Evolutionary conservation across 1,140 invertebrate genomes (phyloP).

Genomic region (Phenacoccus solenopsis): DNA sequence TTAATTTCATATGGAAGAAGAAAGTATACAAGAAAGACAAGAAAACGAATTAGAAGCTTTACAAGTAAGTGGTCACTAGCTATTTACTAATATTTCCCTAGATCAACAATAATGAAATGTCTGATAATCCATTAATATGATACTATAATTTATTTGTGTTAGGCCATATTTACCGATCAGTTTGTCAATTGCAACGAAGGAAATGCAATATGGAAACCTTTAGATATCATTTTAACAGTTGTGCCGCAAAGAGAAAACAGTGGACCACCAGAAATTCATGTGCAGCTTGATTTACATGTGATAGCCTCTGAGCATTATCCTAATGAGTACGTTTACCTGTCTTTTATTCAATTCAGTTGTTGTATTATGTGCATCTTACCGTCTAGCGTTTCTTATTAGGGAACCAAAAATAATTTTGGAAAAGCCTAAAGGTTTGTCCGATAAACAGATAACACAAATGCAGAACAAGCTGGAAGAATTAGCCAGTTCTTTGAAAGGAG

Average conservation of each 20-base stretch:
- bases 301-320: slow-evolving; percentile 55
- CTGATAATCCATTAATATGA: neutral
- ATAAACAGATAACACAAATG: slow-evolving; percentile 42
- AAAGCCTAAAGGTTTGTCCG: slow-evolving; percentile 55
- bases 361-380: slow-evolving; percentile 23
- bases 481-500: slow-evolving; percentile 44
- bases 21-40: slow-evolving; percentile 25
- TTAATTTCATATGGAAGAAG: slow-evolving; percentile 19
- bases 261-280: slow-evolving; percentile 43
- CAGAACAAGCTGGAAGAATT: slow-evolving; percentile 42
- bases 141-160: neutral
- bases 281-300: slow-evolving; percentile 52
- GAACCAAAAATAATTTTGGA: slow-evolving; percentile 46
- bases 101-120: neutral
- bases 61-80: slow-evolving; percentile 24
- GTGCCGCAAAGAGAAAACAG: slow-evolving; percentile 53
- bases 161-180: slow-evolving; percentile 52
- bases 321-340: slow-evolving; percentile 39
- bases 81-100: neutral
- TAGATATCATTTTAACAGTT: slow-evolving; percentile 50
- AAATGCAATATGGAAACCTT: slow-evolving; percentile 44
- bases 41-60: slow-evolving; percentile 26
- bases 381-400: slow-evolving; percentile 37
- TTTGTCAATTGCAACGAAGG: slow-evolving; percentile 41
- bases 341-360: slow-evolving; percentile 17